Evolutionary conservation across 2,113 vertebrate genomes (phyloP), one percentile per base, ranked within the genome.

Genomic region (Campylomormyrus tamandua): DNA sequence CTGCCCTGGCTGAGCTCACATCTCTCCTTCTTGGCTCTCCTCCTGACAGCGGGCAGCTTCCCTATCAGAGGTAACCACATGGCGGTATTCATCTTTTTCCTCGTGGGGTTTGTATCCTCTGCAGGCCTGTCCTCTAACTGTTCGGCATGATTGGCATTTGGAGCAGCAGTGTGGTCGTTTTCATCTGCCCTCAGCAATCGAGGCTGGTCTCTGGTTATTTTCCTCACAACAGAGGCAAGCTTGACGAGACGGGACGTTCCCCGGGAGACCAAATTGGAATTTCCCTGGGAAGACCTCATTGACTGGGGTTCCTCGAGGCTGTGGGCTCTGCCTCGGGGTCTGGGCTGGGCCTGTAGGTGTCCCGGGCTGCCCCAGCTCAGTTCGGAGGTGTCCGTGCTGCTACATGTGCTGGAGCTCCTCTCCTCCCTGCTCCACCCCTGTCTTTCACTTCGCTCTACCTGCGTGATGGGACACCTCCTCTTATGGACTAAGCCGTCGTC

Each of bases 61-160:
- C 97, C 96, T 83, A 96, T 95, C 87, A 96, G 93, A 89, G 96
- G 95, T 84, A 97, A 91, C 70, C 89, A 90, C 89, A 94, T 58
- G 83, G 86, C 91, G 45, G 93, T 93, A 48, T 88, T 86, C 86
- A 90, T 87, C 89, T 49, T 94, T 93, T 95, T 77, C 88, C 92
- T 93, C 35, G 89, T 74, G 24, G 53, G 21, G 77, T 89, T 52
- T 85, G 94, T 91, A 89, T 89, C 74, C 90, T 87, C 90, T 42
- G 83, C 42, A 45, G 46, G 58, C 49, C 83, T 42, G 87, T 90
- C 91, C 90, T 83, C 88, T 90, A 70, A 46, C 90, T 31, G 70
- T 53, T 77, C 66, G 42, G 17, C 6, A 11, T 52, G 46, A 83
- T 50, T 46, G 74, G 52, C 10, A 8, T 88, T 84, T 62, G 90